phyloP scores from a whole-genome alignment of 2,888 invertebrate genomes.

The Drosophila quinaria region DNA sequence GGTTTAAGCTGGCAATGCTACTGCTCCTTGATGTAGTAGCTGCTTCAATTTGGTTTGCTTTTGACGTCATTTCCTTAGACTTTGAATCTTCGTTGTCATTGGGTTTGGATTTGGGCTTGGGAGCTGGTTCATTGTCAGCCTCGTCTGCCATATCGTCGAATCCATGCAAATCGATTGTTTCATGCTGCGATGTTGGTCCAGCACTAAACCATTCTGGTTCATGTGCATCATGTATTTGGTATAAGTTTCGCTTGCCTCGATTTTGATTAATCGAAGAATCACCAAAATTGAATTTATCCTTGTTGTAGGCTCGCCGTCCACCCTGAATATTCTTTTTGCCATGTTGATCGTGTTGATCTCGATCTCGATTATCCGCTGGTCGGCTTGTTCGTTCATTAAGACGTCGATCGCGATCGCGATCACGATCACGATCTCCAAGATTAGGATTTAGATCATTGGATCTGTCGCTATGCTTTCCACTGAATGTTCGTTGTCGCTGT shows the following conservation, averaged over 20 bases:
- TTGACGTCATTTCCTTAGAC: slow-evolving; percentile 9
- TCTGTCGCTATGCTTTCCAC: slow-evolving; percentile 41
- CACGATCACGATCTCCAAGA: slow-evolving; percentile 5
- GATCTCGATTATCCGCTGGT: slow-evolving; percentile 63
- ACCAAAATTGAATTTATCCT: slow-evolving; percentile 52
- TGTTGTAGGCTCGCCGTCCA: slow-evolving; percentile 52
- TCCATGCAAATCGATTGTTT: slow-evolving; percentile 96
- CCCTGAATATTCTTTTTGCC: slow-evolving; percentile 36
- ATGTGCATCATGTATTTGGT: slow-evolving; percentile 86
- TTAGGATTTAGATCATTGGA: slow-evolving; percentile 23
- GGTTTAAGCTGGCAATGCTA: slow-evolving; percentile 48
- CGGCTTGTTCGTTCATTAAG: slow-evolving; percentile 87
- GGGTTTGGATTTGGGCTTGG: slow-evolving; percentile 1
- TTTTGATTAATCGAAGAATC: slow-evolving; percentile 24
- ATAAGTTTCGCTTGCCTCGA: slow-evolving; percentile 56
- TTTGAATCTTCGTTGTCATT: not conserved
- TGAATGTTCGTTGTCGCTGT: slow-evolving; percentile 51
- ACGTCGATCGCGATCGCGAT: slow-evolving; percentile 86
- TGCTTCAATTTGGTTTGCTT: not conserved
- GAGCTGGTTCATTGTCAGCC: slow-evolving; percentile 28
- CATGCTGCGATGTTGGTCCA: slow-evolving; percentile 95
- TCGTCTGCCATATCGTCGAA: slow-evolving; percentile 90
- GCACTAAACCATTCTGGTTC: slow-evolving; percentile 97
- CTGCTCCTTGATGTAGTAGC: slow-evolving; percentile 33
- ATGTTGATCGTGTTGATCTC: slow-evolving; percentile 66